phyloP scores from a whole-genome alignment of 2,888 invertebrate species.

The Callimorpha dominula region DNA sequence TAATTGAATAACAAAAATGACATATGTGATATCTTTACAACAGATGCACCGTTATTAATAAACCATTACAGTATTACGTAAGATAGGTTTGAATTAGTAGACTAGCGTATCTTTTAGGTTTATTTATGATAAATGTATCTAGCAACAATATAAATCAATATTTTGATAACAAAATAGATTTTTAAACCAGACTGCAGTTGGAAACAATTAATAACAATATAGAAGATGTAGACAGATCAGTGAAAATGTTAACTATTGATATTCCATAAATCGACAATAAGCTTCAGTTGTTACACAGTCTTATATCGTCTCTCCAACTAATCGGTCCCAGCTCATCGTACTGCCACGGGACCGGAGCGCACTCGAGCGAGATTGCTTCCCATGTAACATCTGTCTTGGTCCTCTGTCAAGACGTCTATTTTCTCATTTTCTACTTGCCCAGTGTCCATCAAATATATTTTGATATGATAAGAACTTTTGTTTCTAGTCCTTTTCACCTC shows the following conservation, averaged over 20 bases:
- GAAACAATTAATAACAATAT: slow-evolving; percentile 54
- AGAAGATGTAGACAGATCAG: slow-evolving; percentile 43
- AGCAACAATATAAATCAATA: background rate
- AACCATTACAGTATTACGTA: background rate
- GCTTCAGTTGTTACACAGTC: slow-evolving; percentile 69
- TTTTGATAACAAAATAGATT: slow-evolving; percentile 9
- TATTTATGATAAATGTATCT: background rate
- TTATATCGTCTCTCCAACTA: slow-evolving; percentile 68
- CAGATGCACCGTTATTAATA: slow-evolving; percentile 23
- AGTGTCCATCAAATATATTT: slow-evolving; percentile 66
- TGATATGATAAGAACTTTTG: slow-evolving; percentile 76
- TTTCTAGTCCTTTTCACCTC: slow-evolving; percentile 42
- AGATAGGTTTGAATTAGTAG: background rate
- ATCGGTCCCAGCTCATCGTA: slow-evolving; percentile 69
- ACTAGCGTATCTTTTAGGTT: background rate
- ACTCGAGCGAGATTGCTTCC: slow-evolving; percentile 41
- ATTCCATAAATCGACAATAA: slow-evolving; percentile 23
- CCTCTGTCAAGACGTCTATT: slow-evolving; percentile 72
- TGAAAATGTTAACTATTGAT: slow-evolving; percentile 50
- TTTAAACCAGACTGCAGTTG: slow-evolving; percentile 60
- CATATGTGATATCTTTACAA: slow-evolving; percentile 34
- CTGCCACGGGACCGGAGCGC: slow-evolving; percentile 39
- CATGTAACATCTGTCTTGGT: slow-evolving; percentile 63
- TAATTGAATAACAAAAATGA: slow-evolving; percentile 71
- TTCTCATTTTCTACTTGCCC: slow-evolving; percentile 52